Evolutionary conservation across 2,113 vertebrate species (phyloP), one percentile per base, ranked within the genome.

Genomic region (Phycodurus eques): DNA sequence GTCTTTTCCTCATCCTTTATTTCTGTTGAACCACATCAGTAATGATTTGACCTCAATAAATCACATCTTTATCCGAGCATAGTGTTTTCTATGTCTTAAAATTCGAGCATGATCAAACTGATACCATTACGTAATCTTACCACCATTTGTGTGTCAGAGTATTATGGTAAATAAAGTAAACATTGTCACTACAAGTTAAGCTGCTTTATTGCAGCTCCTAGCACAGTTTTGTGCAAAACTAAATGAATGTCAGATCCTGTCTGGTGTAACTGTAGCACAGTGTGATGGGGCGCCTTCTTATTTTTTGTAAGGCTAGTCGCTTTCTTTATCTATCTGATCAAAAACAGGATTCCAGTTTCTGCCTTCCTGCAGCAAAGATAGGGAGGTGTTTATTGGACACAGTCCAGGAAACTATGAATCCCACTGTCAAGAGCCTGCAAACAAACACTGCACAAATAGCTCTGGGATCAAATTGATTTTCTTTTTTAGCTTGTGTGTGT

Each of bases 381-480:
- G 74, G 49, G 67, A 77, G 77, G 80, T 87, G 88, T 86, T 88
- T 82, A 85, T 83, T 79, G 74, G 76, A 85, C 74, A 81, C 66
- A 75, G 77, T 71, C 73, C 15, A 67, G 47, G 54, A 82, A 64
- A 79, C 35, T 66, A 67, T 67, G 65, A 80, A 82, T 78, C 78
- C 68, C 39, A 56, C 79, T 35, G 27, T 80, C 68, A 75, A 81
- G 68, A 69, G 66, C 62, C 62, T 44, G 20, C 39, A 81, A 77
- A 88, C 68, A 82, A 80, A 86, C 69, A 83, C 80, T 76, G 73
- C 71, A 72, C 75, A 88, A 87, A 89, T 83, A 88, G 89, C 69
- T 70, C 15, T 3, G 71, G 70, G 68, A 82, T 76, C 78, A 74
- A 75, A 80, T 19, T 73, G 74, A 78, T 80, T 69, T 44, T 82